phyloP scores from a whole-genome alignment of 1,140 invertebrate genomes.

The Heliconius melpomene region DNA sequence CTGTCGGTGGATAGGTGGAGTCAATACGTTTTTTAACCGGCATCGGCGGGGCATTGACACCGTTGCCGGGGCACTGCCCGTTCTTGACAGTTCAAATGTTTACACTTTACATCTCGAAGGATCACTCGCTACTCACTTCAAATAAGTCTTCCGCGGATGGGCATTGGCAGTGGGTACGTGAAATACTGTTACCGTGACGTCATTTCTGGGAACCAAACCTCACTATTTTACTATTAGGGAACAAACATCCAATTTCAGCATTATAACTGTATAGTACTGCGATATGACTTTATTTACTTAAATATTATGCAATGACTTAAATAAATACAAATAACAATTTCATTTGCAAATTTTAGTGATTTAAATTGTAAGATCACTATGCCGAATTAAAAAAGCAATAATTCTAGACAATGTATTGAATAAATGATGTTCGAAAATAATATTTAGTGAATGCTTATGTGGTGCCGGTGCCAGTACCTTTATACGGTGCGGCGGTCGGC shows the following conservation, averaged over 20 bases:
- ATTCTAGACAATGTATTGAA: not conserved
- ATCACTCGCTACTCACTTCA: slow-evolving; percentile 61
- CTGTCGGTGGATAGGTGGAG: slow-evolving; percentile 63
- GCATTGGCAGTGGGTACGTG: slow-evolving; percentile 32
- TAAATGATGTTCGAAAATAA: slow-evolving; percentile 5
- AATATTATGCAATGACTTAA: not conserved
- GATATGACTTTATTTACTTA: not conserved
- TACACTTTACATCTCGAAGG: slow-evolving; percentile 73
- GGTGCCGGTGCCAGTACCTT: slow-evolving; percentile 22
- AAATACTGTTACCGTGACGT: slow-evolving; percentile 31
- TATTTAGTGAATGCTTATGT: slow-evolving; percentile 28
- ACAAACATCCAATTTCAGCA: slow-evolving; percentile 4
- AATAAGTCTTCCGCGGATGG: slow-evolving; percentile 24
- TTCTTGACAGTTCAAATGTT: slow-evolving; percentile 81
- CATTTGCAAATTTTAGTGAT: not conserved
- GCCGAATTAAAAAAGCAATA: not conserved
- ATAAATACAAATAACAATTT: not conserved
- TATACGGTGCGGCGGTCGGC: slow-evolving; percentile 47
- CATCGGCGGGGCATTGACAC: slow-evolving; percentile 77
- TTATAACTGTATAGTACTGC: not conserved
- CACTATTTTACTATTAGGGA: slow-evolving; percentile 20
- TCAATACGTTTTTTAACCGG: slow-evolving; percentile 77
- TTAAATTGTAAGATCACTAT: slow-evolving; percentile 15
- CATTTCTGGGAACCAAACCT: slow-evolving; percentile 10
- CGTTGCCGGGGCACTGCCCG: slow-evolving; percentile 74